phyloP scores from a whole-genome alignment of 2,113 vertebrate species.

The Tonatia bakeri region DNA sequence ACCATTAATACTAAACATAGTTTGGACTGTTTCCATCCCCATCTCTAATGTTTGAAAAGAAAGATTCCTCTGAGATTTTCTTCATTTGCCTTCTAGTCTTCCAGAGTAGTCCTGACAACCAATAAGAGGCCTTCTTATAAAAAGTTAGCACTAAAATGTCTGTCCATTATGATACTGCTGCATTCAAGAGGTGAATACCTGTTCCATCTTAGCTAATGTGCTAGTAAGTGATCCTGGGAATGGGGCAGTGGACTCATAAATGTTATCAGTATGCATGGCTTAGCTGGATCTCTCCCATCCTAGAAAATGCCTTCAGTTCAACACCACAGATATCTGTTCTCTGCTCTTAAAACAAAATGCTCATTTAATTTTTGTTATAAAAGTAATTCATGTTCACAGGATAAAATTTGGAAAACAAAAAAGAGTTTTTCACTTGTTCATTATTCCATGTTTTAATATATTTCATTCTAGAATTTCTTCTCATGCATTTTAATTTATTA shows the following conservation, averaged over 20 bases:
- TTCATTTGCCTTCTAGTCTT: neutral
- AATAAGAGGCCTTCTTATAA: neutral
- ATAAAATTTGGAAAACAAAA: neutral
- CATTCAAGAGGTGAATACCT: neutral
- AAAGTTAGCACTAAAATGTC: neutral
- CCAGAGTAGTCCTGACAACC: neutral
- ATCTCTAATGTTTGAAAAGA: neutral
- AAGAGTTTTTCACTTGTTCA: neutral
- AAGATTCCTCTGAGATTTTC: neutral
- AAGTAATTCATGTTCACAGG: neutral
- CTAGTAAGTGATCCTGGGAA: neutral
- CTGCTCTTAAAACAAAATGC: neutral
- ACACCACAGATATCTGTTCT: neutral
- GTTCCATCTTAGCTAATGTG: neutral
- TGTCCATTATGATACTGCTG: neutral
- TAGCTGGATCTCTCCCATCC: neutral
- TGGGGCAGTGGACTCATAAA: neutral
- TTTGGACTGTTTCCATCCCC: neutral
- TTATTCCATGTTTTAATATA: neutral
- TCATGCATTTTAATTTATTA: neutral
- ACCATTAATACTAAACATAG: neutral
- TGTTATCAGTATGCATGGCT: neutral
- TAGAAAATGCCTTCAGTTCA: neutral
- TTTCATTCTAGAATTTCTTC: neutral
- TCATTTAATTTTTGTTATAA: neutral